Evolutionary conservation across 2,888 invertebrate genomes (phyloP), one percentile per base, ranked within the genome.

Genomic region (Anagyrus pseudococci): DNA sequence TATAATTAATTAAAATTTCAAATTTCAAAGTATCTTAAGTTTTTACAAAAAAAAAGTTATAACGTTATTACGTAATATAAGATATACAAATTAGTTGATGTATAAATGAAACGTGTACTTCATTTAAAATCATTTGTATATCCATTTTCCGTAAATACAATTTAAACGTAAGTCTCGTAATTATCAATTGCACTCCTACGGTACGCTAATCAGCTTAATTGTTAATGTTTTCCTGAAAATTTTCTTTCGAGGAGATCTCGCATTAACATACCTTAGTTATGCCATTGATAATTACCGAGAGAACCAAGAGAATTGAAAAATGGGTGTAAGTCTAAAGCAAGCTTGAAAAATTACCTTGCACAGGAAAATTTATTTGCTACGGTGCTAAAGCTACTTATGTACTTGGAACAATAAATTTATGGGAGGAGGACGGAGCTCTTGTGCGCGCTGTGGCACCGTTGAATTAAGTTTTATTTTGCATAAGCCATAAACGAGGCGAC

Each of bases 401-500:
- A 49, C 25, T 58, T 53, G 25, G 33, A 52, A 15, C 19, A 23
- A 49, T 37, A 15, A 37, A 37, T 23, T 56, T 25, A 25, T 33
- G n/a, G 20, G 25, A 44, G 55, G 44, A 61, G 55, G 49, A 6
- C 26, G 19, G 22, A 37, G 17, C 37, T 20, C 17, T 41, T 55
- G 33, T 10, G 33, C 15, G 20, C 4, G 8, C 20, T 37, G 43
- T 49, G 22, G 25, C 47, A 54, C 48, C 41, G 26, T 47, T 29
- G 48, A 53, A 29, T 53, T 54, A 20, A 40, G 15, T n/a, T 40
- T 23, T 37, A 33, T 49, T 29, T 25, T 37, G 15, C 33, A 20
- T 55, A 55, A 19, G 46, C 55, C 49, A 44, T 49, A 44, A 61
- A 48, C 23, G 46, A 29, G 47, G 55, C 48, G 20, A 23, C 61